A percentile compares a stretch with the other conserved stretches of the same genome.
These are phyloP conservation scores for Brachirus orientalis DNA, from an alignment of 2,113 vertebrate genomes.

Conservation along the genomic window DNA sequence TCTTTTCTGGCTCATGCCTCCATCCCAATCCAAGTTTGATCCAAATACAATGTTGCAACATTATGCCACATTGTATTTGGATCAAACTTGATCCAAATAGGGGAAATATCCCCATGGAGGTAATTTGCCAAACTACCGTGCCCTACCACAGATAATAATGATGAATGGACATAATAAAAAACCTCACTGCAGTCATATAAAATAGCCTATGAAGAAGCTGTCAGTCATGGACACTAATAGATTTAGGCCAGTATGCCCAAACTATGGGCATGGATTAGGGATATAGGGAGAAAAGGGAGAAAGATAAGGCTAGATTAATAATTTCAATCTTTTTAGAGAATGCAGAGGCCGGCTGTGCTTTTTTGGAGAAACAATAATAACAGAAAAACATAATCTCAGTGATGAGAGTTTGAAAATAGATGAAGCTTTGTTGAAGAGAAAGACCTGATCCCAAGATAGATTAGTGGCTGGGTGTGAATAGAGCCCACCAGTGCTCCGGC, in stretches of 20 bases:
- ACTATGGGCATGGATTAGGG: slow-evolving; percentile 61
- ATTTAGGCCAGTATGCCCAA: slow-evolving; percentile 45
- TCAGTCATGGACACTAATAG: slow-evolving; percentile 79
- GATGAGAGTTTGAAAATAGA: slow-evolving; percentile 81
- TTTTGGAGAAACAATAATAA: slow-evolving; percentile 86
- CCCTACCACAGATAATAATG: background rate
- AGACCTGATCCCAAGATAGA: slow-evolving; percentile 80
- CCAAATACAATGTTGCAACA: background rate
- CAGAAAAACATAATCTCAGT: slow-evolving; percentile 64
- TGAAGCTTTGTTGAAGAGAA: slow-evolving; percentile 76
- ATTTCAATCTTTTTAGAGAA: slow-evolving; percentile 86
- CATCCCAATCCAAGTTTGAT: too few species aligned
- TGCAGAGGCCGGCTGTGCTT: slow-evolving; percentile 86
- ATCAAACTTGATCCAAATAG: background rate
- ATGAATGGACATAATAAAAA: slow-evolving; percentile 3
- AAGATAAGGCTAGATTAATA: slow-evolving; percentile 83
- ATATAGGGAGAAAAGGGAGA: slow-evolving; percentile 13
- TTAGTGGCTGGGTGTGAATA: slow-evolving; percentile 86
- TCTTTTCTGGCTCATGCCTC: background rate
- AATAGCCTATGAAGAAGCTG: slow-evolving; percentile 50
- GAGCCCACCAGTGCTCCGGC: slow-evolving; percentile 80
- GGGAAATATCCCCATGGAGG: background rate
- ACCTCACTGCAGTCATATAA: slow-evolving; percentile 30
- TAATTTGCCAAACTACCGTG: background rate
- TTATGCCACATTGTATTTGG: too few species aligned